phyloP scores from a whole-genome alignment of 2,113 vertebrate species.

The Chamaetylas fuelleborni region DNA sequence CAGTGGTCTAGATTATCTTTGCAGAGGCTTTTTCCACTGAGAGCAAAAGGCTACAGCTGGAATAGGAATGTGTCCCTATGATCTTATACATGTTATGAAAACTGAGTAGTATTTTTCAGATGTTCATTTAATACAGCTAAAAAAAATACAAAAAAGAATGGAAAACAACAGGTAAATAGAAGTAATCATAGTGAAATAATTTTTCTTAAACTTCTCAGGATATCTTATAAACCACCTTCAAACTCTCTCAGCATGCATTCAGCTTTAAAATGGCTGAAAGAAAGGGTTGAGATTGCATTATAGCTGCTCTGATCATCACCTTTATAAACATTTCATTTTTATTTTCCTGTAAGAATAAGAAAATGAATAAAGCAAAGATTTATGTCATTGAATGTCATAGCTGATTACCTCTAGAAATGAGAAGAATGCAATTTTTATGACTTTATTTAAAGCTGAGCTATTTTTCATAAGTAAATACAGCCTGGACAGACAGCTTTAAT shows the following conservation, averaged over 20 bases:
- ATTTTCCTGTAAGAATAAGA: slow-evolving; percentile 62
- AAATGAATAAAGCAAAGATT: slow-evolving; percentile 72
- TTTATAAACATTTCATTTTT: slow-evolving; percentile 62
- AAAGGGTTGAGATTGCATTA: not conserved
- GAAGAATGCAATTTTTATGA: slow-evolving; percentile 75
- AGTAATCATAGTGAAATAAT: not conserved
- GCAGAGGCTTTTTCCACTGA: not conserved
- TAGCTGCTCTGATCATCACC: slow-evolving; percentile 24
- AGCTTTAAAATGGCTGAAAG: not conserved
- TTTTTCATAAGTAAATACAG: slow-evolving; percentile 70
- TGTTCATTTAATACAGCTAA: not conserved
- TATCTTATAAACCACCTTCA: not conserved
- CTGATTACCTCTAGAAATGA: slow-evolving; percentile 74
- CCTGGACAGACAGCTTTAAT: slow-evolving; percentile 62
- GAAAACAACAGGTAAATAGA: not conserved
- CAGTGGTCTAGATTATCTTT: not conserved
- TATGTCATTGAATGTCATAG: slow-evolving; percentile 72
- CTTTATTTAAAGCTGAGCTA: slow-evolving; percentile 70
- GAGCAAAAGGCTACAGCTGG: not conserved
- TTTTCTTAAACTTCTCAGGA: not conserved
- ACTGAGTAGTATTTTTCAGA: not conserved
- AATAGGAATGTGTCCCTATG: not conserved
- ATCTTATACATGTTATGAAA: not conserved
- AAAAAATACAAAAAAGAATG: not conserved
- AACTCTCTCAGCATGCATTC: not conserved